Percentiles rank a stretch among this genome's conserved stretches.
Conservation (phyloP, 2,113 vertebrate genomes). For the Sialia sialis region DNA sequence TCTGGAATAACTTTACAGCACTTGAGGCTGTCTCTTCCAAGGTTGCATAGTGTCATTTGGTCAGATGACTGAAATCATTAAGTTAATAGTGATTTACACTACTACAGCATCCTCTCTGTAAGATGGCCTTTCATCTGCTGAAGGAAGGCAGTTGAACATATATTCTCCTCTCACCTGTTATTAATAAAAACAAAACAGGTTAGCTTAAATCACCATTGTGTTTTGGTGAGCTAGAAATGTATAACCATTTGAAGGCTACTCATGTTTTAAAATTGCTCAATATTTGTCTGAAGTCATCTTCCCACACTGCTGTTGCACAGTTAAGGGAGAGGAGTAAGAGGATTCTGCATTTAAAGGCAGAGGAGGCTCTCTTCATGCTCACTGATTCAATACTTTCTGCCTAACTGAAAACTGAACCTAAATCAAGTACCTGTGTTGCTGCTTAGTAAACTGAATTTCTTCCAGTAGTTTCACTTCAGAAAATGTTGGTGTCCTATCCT, state of each 20-base stretch:
- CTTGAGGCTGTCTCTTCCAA: neutral
- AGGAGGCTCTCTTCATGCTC: neutral
- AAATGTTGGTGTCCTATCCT: neutral
- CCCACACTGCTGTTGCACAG: neutral
- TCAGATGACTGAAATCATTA: neutral
- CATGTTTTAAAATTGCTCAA: neutral
- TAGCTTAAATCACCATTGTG: neutral
- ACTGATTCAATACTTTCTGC: neutral
- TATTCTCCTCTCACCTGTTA: neutral
- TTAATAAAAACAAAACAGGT: neutral
- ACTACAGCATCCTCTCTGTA: neutral
- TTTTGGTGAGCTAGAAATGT: neutral
- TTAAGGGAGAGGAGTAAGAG: neutral
- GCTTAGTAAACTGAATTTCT: neutral
- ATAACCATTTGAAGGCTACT: neutral
- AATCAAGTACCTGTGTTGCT: neutral
- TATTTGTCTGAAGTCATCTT: neutral
- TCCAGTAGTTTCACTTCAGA: neutral
- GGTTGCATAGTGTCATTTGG: neutral
- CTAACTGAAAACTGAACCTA: neutral
- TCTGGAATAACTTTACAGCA: neutral
- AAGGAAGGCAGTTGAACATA: neutral
- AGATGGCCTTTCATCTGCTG: neutral
- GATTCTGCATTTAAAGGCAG: neutral
- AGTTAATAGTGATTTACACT: neutral